Conservation (phyloP, 2,797 vertebrate genomes). For the Rhinatrema bivittatum region DNA sequence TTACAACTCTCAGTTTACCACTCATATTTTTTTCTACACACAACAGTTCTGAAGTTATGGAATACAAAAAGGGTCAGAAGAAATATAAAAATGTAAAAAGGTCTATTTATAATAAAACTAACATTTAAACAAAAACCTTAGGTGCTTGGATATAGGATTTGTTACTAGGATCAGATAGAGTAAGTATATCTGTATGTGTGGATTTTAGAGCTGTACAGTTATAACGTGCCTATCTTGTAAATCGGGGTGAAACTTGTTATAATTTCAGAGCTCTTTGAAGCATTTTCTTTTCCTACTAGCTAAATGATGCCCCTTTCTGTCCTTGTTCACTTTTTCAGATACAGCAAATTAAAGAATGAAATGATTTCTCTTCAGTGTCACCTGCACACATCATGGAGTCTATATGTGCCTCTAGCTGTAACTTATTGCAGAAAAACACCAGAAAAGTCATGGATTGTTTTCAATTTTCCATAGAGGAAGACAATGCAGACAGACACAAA, state of each 20-base stretch:
- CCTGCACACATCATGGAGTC: neutral
- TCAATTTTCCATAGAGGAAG: constrained; percentile 13
- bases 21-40: no score
- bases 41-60: no score
- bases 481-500: neutral
- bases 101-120: no score
- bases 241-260: neutral
- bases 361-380: neutral
- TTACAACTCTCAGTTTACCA: no score
- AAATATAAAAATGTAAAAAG: no score
- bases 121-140: no score
- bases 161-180: no score
- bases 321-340: neutral
- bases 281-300: neutral
- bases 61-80: no score
- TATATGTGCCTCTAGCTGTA: constrained; percentile 3
- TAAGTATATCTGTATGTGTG: no score
- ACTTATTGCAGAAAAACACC: constrained; percentile 16
- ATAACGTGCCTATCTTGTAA: neutral
- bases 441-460: constrained; percentile 10
- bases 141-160: no score
- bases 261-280: no score
- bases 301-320: neutral
- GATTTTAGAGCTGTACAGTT: no score
- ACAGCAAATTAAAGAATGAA: constrained; percentile 7